Evolutionary conservation across 2,113 vertebrate genomes (phyloP).

Genomic region (Balaeniceps rex): DNA sequence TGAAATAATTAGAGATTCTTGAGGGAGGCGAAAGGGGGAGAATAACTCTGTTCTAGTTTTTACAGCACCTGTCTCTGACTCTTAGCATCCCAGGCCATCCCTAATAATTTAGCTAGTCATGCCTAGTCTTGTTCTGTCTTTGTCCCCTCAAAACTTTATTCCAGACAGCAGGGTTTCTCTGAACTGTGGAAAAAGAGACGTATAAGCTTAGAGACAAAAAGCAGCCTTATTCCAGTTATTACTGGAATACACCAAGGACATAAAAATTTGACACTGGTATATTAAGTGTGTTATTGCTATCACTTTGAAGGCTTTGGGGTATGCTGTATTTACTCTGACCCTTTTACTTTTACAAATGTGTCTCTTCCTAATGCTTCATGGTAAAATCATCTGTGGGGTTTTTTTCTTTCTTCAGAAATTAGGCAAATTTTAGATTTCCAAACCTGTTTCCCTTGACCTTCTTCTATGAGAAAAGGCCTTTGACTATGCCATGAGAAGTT

Average conservation of each 20-base stretch:
- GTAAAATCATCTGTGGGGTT: neutral
- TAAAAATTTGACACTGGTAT: neutral
- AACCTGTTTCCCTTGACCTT: neutral
- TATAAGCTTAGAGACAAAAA: neutral
- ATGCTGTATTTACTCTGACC: neutral
- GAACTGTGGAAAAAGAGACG: neutral
- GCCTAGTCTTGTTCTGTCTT: neutral
- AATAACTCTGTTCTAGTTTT: neutral
- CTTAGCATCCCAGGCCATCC: neutral
- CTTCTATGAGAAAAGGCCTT: neutral
- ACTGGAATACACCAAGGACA: slow-evolving; percentile 1
- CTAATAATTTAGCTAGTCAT: neutral
- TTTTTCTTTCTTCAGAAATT: neutral
- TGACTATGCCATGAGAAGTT: neutral
- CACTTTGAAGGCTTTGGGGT: neutral
- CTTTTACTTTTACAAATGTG: neutral
- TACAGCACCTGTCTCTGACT: neutral
- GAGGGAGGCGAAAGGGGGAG: neutral
- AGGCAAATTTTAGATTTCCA: neutral
- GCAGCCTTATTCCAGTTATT: slow-evolving; percentile 5
- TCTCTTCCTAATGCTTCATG: neutral
- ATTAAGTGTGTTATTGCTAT: neutral
- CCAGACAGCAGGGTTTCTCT: neutral
- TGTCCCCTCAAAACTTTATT: neutral
- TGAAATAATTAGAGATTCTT: slow-evolving; percentile 1